Conservation (phyloP, 2,888 invertebrate genomes). For the Caenorhabditis sinica region DNA sequence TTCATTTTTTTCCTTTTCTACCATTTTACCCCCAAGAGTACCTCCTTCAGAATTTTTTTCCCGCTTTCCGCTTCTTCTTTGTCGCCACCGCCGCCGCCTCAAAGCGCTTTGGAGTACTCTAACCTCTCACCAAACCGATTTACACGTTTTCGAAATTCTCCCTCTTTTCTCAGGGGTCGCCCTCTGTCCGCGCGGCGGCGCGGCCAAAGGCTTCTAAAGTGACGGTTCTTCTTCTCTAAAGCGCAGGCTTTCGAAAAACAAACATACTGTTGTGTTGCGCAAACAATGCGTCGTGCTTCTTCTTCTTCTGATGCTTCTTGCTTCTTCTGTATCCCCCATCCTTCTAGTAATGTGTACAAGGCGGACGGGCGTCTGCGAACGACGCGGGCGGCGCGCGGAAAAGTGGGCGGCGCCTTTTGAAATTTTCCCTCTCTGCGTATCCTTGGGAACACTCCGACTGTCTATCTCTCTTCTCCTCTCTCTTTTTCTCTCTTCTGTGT, state of each 20-base stretch:
- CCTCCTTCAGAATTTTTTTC: too few relatives aligned
- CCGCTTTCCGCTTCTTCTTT: too few relatives aligned
- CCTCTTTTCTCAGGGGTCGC: not conserved
- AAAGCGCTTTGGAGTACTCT: too few relatives aligned
- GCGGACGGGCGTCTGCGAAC: not conserved
- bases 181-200: not conserved
- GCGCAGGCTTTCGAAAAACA: conserved; percentile 26
- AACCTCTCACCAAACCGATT: conserved; percentile 46
- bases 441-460: not conserved
- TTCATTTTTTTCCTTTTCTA: conserved; percentile 48
- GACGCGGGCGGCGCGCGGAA: conserved; percentile 27
- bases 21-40: conserved; percentile 27
- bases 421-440: not conserved
- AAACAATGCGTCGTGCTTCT: conserved; percentile 57
- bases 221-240: not conserved
- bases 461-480: conserved; percentile 23
- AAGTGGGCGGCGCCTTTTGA: conserved; percentile 18
- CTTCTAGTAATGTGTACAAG: conserved; percentile 42
- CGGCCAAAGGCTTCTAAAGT: not conserved
- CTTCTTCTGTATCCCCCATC: not conserved
- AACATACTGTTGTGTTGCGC: conserved; percentile 43
- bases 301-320: too few relatives aligned
- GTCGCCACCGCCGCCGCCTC: not conserved
- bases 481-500: conserved; percentile 2
- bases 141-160: conserved; percentile 45